Conservation (phyloP, 2,797 vertebrate genomes). For the Siniperca obscura region DNA sequence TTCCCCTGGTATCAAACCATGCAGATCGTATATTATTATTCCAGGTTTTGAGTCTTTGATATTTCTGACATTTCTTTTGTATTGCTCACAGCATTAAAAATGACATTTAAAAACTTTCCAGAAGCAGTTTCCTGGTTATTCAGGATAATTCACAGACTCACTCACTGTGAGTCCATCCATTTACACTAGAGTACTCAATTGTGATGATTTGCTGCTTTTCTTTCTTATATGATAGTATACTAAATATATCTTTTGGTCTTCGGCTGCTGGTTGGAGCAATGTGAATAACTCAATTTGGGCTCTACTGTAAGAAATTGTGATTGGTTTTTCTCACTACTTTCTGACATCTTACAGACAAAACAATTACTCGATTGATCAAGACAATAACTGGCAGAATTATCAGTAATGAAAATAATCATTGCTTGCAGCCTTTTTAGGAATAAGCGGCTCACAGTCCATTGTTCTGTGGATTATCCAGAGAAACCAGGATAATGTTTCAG, state of each 20-base stretch:
- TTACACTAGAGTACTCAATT: no score
- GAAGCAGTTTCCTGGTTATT: background rate
- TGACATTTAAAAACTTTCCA: background rate
- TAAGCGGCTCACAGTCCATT: background rate
- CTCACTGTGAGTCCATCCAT: background rate
- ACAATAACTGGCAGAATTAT: background rate
- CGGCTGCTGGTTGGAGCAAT: background rate
- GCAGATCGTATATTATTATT: conserved; percentile 2
- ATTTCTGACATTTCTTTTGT: background rate
- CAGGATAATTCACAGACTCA: background rate
- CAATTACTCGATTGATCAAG: background rate
- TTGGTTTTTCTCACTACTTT: background rate
- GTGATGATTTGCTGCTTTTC: background rate
- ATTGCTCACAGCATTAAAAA: conserved; percentile 8
- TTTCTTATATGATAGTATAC: background rate
- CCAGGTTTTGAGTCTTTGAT: conserved; percentile 14
- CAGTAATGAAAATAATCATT: background rate
- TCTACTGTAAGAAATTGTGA: background rate
- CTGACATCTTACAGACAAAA: background rate
- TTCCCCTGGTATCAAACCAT: background rate
- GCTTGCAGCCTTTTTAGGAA: background rate
- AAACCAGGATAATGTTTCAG: conserved; percentile 2
- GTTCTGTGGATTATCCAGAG: background rate
- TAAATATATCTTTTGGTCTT: background rate
- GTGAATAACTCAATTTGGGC: background rate